Conservation (phyloP, 1,140 invertebrate genomes). For the Bursaphelenchus mucronatus region DNA sequence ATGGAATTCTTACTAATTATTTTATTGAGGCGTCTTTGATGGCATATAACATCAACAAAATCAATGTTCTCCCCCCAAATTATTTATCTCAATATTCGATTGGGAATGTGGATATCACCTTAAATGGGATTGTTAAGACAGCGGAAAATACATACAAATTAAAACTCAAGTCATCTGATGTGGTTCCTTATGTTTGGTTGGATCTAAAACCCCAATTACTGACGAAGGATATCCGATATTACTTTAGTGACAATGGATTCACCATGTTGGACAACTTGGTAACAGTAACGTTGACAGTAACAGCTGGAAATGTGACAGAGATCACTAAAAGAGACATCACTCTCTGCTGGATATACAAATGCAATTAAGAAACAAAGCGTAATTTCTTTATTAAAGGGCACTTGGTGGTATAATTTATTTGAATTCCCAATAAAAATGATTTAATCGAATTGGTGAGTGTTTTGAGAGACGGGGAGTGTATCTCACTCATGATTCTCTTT, state of each 20-base stretch:
- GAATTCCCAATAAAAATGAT: neutral
- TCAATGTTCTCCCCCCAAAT: no score
- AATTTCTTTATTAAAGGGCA: no score
- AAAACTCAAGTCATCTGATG: slow-evolving; percentile 16
- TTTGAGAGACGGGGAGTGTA: neutral
- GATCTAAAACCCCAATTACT: slow-evolving; percentile 22
- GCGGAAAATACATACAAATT: slow-evolving; percentile 13
- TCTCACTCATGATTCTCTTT: no score
- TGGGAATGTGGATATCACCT: no score
- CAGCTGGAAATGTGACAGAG: no score
- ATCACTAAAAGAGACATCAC: neutral
- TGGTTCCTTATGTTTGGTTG: slow-evolving; percentile 40
- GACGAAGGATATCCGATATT: slow-evolving; percentile 21
- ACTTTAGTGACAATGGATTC: slow-evolving; percentile 38
- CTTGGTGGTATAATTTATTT: neutral
- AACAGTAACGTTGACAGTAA: no score
- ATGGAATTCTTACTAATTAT: neutral
- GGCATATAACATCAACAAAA: no score
- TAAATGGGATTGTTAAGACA: no score
- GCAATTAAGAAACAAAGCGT: no score
- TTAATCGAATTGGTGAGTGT: slow-evolving; percentile 7
- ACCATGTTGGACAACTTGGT: neutral
- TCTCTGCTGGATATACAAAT: slow-evolving; percentile 16
- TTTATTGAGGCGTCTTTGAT: no score
- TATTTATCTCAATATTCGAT: no score